Evolutionary conservation across 2,797 vertebrate species (phyloP), one percentile per base, ranked within the genome.

Genomic region (Gallirallus australis): DNA sequence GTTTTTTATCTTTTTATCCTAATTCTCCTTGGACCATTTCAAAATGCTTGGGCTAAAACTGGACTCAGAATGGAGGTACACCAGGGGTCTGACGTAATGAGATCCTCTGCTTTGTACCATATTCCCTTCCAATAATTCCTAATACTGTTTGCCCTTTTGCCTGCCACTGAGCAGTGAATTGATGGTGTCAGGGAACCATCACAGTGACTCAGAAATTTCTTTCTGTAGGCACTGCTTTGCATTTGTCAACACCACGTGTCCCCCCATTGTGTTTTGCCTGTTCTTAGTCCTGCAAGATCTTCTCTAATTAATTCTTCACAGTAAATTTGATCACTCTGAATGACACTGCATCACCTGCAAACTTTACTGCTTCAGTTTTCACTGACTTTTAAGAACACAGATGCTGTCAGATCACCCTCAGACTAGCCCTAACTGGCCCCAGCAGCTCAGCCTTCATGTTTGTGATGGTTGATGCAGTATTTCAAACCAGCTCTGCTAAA

Each of bases 1-100:
- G 68, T 53, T 52, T 82, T 86, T 57, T 59, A 48, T 86, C 45
- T 75, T 12, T 90, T 94, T 93, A 21, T 66, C 76, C 64, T 66
- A 59, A 76, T 79, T 82, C 53, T 89, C 31, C 35, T 95, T 91
- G 91, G 75, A 72, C 84, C 63, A 40, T 76, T 94, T 92, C 72
- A 66, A 94, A 82, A 50, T 92, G 70, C 37, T 89, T 61, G 25
- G 75, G 35, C 86, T 93, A 79, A 90, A 96, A 90, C 47, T 86
- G 70, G 70, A n/a, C 53, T 90, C 30, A 12, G 53, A 71, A 50
- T 90, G 50, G 61, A 94, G 50, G 15, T 16, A 57, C 72, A 66
- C 54, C 71, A 52, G 71, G 78, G 35, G 64, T 92, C n/a, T 82
- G 75, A 61, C 60, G 56, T 70, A 82, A 94, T 30, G 63, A 96